Base-by-base conservation (phyloP, 2,888 invertebrate species). In the Drosophila subsilvestris region DNA sequence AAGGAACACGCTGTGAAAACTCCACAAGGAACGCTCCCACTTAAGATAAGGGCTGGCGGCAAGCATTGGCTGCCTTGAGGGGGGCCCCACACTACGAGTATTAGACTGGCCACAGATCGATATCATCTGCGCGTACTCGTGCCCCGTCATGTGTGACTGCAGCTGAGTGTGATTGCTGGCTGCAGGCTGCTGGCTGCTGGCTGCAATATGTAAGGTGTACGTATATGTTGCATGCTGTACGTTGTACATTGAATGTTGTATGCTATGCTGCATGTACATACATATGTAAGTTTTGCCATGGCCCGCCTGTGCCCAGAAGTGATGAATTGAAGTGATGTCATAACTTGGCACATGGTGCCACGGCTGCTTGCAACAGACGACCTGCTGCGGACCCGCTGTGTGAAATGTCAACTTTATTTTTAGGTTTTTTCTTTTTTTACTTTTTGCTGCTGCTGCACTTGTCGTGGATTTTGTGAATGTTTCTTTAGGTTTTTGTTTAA, bases 241-340 rank as follows among this genome's bases (percentile, higher is more conserved):
- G 22, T 22, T 62, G 67, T 50, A 67, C 48, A 50, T 51, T 37
- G 42, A 29, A 20, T 54, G 42, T 58, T 22, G 49, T 22, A 22
- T 3, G 14, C 47, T 22, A 22, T 3, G 14, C 47, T 45, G 20
- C 37, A 17, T 60, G 67, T 49, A 66, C 50, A 51, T 57, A 22
- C 48, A 25, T 60, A 37, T 17, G 43, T 25, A 22, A 5, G 27
- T 47, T 47, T 54, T 44, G 60, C 72, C 50, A 17, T 53, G 51
- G 45, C 27, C 69, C 43, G 49, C 27, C 69, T 37, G 49, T 61
- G 85, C 79, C 45, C 79, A 68, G 37, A 67, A 56, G 57, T 81
- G 87, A 81, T 87, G 81, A 80, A 87, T 83, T 83, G 86, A 74
- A 51, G 86, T 83, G 88, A 88, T 84, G 83, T 80, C 83, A 84